A percentile compares a stretch with the other conserved stretches of the same genome.
phyloP scores from a whole-genome alignment of 2,797 vertebrate genomes.

The Chloroceryle amazona region DNA sequence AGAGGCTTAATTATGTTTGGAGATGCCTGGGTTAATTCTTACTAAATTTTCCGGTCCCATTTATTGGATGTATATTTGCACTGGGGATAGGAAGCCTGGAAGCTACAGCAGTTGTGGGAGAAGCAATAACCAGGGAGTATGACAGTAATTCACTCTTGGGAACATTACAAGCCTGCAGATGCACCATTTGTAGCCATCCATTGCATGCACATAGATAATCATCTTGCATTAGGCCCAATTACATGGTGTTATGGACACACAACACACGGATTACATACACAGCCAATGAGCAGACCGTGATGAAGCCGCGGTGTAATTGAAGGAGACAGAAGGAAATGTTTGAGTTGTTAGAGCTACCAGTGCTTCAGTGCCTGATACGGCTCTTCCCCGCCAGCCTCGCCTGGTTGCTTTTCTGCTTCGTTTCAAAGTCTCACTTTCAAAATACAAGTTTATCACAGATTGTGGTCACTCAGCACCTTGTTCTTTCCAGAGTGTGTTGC shows the following conservation, averaged over 20 bases:
- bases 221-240: constrained; percentile 82
- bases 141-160: constrained; percentile 36
- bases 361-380: not conserved
- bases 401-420: not conserved
- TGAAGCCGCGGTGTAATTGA: constrained; percentile 72
- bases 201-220: constrained; percentile 76
- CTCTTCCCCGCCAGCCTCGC: not conserved
- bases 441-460: not conserved
- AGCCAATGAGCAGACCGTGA: constrained; percentile 67
- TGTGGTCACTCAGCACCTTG: not conserved
- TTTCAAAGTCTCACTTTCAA: not conserved
- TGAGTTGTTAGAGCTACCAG: constrained; percentile 59
- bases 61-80: not conserved
- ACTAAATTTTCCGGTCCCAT: not conserved
- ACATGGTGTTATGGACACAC: constrained; percentile 80
- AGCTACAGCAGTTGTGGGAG: not conserved
- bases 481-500: not conserved
- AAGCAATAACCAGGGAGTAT: not conserved
- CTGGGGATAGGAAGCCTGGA: not conserved
- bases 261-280: constrained; percentile 66
- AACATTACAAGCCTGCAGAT: not conserved
- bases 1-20: constrained; percentile 13
- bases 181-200: constrained; percentile 66
- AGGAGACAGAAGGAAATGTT: constrained; percentile 81
- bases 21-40: constrained; percentile 24